A percentile compares a stretch with the other conserved stretches of the same genome.
phyloP scores from a whole-genome alignment of 2,113 vertebrate species.

The Ochotona curzoniae region DNA sequence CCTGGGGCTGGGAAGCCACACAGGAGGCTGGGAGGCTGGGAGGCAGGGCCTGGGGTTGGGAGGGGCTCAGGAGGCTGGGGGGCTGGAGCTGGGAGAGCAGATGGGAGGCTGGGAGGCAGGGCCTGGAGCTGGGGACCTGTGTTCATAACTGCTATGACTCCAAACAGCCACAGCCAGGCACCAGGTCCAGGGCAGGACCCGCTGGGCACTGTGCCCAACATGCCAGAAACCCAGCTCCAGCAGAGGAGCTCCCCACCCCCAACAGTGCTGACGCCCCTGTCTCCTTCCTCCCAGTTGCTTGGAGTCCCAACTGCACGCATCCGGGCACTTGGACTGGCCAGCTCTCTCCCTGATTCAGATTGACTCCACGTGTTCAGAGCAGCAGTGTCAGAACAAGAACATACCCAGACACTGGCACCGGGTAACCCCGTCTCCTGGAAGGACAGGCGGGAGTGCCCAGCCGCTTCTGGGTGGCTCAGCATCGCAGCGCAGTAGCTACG shows the following conservation, averaged over 20 bases:
- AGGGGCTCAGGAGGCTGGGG: no score
- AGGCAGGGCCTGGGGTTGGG: background rate
- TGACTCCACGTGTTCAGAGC: background rate
- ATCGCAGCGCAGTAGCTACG: background rate
- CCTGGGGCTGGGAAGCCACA: background rate
- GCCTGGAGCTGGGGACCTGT: no score
- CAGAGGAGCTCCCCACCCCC: background rate
- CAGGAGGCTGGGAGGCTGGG: background rate
- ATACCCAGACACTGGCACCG: conserved; percentile 3
- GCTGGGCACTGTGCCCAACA: background rate
- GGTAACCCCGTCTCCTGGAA: conserved; percentile 32
- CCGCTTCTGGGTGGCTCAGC: background rate
- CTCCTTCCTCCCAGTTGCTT: background rate
- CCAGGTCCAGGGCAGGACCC: accelerated
- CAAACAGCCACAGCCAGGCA: background rate
- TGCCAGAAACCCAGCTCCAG: no score
- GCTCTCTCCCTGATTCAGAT: background rate
- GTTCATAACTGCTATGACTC: background rate
- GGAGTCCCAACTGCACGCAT: no score
- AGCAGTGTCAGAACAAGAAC: background rate
- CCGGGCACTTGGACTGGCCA: background rate
- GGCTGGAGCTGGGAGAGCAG: background rate
- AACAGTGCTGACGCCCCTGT: accelerated
- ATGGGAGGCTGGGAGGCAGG: background rate
- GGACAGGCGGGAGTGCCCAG: no score